Conservation (phyloP, 2,888 invertebrate genomes). For the Carpatolechia fugitivella region DNA sequence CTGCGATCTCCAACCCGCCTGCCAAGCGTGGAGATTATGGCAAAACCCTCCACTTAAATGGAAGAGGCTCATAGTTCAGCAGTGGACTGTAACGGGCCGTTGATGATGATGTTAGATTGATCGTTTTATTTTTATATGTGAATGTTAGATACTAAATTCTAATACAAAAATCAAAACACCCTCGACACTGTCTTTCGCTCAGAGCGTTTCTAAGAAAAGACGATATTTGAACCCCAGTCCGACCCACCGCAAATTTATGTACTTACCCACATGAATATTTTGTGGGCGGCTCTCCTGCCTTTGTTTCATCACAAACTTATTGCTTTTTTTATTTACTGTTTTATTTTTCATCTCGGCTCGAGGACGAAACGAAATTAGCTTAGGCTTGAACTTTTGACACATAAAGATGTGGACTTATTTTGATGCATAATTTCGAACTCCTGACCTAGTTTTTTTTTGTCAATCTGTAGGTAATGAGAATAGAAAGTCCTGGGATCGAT, state of each 20-base stretch:
- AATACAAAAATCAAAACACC: not conserved
- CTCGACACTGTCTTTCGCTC: not conserved
- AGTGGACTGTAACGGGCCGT: too few relatives aligned
- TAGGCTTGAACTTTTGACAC: not conserved
- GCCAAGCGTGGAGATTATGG: too few relatives aligned
- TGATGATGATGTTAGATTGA: too few relatives aligned
- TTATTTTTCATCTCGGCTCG: not conserved
- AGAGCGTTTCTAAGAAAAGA: not conserved
- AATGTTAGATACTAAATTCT: not conserved
- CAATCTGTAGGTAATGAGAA: too few relatives aligned
- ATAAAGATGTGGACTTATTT: too few relatives aligned
- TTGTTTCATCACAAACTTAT: slow-evolving; percentile 2
- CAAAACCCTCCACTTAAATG: too few relatives aligned
- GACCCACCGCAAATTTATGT: slow-evolving; percentile 3
- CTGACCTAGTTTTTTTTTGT: too few relatives aligned
- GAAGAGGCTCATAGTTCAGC: too few relatives aligned
- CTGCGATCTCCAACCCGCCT: too few relatives aligned
- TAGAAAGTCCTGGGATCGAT: too few relatives aligned
- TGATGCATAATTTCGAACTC: too few relatives aligned
- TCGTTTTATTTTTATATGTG: too few relatives aligned
- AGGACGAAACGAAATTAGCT: not conserved
- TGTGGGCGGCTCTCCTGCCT: slow-evolving; percentile 2
- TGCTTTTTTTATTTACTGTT: slow-evolving; percentile 5
- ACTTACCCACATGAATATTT: slow-evolving; percentile 3
- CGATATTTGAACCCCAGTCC: not conserved